These are phyloP conservation scores for zebrafish (Danio rerio) DNA, from an alignment of 2,113 vertebrate genomes.

Conservation along the genomic window GRCz12tu NC_133190.1:7396501-7397000, in stretches of 20 bases:
- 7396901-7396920: neutral
- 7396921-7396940: constrained; percentile 12
- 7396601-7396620: neutral
- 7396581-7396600: neutral
- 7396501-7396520: too few relatives aligned
- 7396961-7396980: constrained; percentile 7
- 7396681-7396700: neutral
- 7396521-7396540: neutral
- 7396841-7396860: constrained; percentile 8
- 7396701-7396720: neutral
- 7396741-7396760: constrained; percentile 14
- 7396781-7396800: neutral
- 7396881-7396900: neutral
- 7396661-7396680: neutral
- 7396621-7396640: neutral
- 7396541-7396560: neutral
- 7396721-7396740: neutral
- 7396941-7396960: constrained; percentile 5
- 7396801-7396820: neutral
- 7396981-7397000: constrained; percentile 26
- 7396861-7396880: neutral
- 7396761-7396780: constrained; percentile 26
- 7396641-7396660: neutral
- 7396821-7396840: neutral
- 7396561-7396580: neutral